These are phyloP conservation scores for Ursus arctos DNA, from an alignment of 2,113 vertebrate species.

Conservation along the genomic window DNA sequence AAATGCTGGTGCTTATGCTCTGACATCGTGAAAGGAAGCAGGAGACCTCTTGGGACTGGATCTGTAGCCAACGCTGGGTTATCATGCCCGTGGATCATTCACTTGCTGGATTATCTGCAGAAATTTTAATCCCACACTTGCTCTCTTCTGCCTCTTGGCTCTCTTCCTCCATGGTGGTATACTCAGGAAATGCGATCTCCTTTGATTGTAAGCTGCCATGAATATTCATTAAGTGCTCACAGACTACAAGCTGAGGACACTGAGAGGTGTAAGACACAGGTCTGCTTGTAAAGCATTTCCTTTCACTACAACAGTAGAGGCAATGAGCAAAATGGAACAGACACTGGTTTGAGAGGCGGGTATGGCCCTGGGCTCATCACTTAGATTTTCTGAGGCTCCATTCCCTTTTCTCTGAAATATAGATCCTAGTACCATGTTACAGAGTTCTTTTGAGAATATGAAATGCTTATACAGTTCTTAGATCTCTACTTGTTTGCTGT, in stretches of 20 bases:
- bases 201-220: background rate
- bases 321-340: background rate
- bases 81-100: background rate
- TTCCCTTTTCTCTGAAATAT: constrained; percentile 6
- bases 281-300: background rate
- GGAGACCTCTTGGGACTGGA: background rate
- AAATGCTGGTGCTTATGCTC: background rate
- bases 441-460: background rate
- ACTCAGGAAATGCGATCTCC: background rate
- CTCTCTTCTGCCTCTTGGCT: background rate
- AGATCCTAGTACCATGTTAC: background rate
- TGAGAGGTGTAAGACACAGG: background rate
- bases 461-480: background rate
- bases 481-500: background rate
- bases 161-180: background rate
- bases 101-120: background rate
- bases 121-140: constrained; percentile 28
- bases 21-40: background rate
- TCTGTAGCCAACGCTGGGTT: background rate
- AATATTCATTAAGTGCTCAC: background rate
- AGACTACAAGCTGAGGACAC: background rate
- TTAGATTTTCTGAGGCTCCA: background rate
- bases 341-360: background rate
- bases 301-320: background rate
- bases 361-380: background rate